Evolutionary conservation across 2,797 vertebrate species (phyloP).

Genomic region (Intellagama lesueurii): DNA sequence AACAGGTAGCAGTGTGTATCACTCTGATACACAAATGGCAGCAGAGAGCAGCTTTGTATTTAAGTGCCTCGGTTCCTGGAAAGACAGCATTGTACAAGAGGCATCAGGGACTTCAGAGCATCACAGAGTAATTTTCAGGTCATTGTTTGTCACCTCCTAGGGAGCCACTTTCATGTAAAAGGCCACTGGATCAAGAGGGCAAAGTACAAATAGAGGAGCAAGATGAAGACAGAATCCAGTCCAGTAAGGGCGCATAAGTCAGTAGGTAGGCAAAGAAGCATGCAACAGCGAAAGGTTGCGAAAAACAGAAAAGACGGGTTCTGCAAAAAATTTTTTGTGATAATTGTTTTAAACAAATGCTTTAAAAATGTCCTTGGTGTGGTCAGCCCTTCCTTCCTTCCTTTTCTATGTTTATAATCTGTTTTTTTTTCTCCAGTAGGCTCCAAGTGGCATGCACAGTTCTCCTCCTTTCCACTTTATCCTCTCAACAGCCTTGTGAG

Average conservation of each 20-base stretch:
- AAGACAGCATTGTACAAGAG: not conserved
- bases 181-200: not conserved
- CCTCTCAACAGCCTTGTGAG: no score
- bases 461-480: no score
- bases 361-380: no score
- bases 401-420: no score
- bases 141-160: not conserved
- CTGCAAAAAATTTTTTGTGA: no score
- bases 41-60: not conserved
- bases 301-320: not conserved
- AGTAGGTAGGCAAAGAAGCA: not conserved
- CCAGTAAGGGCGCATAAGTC: not conserved
- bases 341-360: no score
- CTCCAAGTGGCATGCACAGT: no score
- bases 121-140: not conserved
- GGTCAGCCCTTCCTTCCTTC: no score
- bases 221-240: conserved; percentile 8
- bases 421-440: no score
- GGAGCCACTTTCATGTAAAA: not conserved
- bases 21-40: not conserved
- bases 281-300: not conserved
- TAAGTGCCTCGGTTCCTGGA: not conserved
- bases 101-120: not conserved
- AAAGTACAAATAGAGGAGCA: not conserved
- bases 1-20: not conserved